Conservation (phyloP, 2,888 invertebrate species). For the Tetrapedia diversipes region DNA sequence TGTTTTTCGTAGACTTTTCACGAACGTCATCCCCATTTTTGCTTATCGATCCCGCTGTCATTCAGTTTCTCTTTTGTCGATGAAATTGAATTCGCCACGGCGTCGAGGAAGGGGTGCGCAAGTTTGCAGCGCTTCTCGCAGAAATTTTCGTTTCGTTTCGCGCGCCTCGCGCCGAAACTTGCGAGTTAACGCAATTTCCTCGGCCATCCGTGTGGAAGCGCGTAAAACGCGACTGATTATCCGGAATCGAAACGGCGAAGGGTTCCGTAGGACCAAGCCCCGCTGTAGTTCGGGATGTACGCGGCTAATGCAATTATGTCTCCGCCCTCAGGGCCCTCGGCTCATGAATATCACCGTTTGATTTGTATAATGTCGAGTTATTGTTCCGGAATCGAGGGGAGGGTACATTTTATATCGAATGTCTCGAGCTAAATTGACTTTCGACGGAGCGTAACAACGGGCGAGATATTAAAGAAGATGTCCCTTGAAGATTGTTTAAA, state of each 20-base stretch:
- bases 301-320: constrained; percentile 68
- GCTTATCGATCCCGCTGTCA: constrained; percentile 18
- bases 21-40: not conserved
- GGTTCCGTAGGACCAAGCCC: constrained; percentile 52
- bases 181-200: constrained; percentile 43
- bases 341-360: constrained; percentile 72
- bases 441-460: not conserved
- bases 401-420: constrained; percentile 37
- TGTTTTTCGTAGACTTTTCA: not conserved
- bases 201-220: constrained; percentile 44
- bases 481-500: not conserved
- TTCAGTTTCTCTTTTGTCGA: constrained; percentile 11
- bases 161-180: constrained; percentile 8
- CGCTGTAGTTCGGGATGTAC: constrained; percentile 60
- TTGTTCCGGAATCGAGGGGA: constrained; percentile 62
- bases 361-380: constrained; percentile 73
- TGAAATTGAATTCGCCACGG: constrained; percentile 19
- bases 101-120: not conserved
- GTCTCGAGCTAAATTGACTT: constrained; percentile 30
- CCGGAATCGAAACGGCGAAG: constrained; percentile 53
- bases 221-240: constrained; percentile 65
- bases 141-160: constrained; percentile 11
- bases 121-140: constrained; percentile 16
- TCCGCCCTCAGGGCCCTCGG: constrained; percentile 56
- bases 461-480: not conserved